Percentiles rank a stretch among this genome's conserved stretches.
These are phyloP conservation scores for Hyles euphorbiae DNA, from an alignment of 1,140 invertebrate species.

Conservation along the genomic window DNA sequence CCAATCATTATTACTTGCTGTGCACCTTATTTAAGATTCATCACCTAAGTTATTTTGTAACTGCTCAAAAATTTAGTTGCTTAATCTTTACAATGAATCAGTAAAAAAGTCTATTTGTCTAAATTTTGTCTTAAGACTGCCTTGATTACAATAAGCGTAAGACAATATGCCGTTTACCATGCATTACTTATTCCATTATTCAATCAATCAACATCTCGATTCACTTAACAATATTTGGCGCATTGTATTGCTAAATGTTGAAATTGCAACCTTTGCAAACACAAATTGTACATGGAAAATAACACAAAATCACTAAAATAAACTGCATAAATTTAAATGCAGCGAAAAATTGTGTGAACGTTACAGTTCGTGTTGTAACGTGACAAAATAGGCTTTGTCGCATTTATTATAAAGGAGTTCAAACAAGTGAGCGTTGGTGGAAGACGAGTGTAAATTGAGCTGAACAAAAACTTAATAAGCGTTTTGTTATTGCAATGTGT, in stretches of 20 bases:
- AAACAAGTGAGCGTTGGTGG: slow-evolving; percentile 47
- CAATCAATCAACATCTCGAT: slow-evolving; percentile 10
- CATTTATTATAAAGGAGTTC: slow-evolving; percentile 18
- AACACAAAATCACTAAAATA: background rate
- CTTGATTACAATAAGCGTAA: slow-evolving; percentile 8
- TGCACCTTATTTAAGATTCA: background rate
- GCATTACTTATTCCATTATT: slow-evolving; percentile 6
- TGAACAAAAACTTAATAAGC: slow-evolving; percentile 25
- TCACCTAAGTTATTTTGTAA: background rate
- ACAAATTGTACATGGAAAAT: too few relatives aligned
- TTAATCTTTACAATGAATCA: too few relatives aligned
- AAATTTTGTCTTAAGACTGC: background rate
- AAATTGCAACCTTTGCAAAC: too few relatives aligned
- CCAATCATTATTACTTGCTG: too few relatives aligned
- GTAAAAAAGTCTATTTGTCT: too few relatives aligned
- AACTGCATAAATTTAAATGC: slow-evolving; percentile 21
- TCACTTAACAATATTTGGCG: slow-evolving; percentile 31
- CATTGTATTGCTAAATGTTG: slow-evolving; percentile 32
- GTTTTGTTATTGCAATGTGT: slow-evolving; percentile 14
- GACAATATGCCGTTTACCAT: slow-evolving; percentile 7
- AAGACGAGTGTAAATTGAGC: slow-evolving; percentile 67
- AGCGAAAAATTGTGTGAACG: slow-evolving; percentile 7
- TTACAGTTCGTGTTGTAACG: too few relatives aligned
- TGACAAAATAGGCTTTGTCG: slow-evolving; percentile 1
- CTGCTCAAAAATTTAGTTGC: too few relatives aligned